phyloP scores from a whole-genome alignment of 2,113 vertebrate genomes.

The Sturnus vulgaris region DNA sequence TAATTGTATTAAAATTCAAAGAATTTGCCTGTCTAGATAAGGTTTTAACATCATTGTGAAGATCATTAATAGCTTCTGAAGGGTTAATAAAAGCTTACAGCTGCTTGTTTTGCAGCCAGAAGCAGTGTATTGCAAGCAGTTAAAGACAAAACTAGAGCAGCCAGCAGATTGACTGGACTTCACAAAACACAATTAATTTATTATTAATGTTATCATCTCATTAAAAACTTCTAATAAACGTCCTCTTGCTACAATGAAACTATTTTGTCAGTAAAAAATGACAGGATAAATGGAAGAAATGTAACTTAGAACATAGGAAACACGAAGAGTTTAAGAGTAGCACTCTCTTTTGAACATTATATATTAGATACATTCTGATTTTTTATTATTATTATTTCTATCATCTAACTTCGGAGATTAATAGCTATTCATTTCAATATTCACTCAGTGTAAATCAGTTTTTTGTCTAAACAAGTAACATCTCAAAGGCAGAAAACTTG shows the following conservation, averaged over 20 bases:
- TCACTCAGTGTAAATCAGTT: accelerated
- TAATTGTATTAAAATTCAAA: not conserved
- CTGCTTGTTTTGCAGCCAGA: not conserved
- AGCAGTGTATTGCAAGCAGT: not conserved
- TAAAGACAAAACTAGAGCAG: not conserved
- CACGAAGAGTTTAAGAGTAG: not conserved
- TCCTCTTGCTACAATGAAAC: not conserved
- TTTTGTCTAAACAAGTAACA: not conserved
- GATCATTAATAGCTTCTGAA: not conserved
- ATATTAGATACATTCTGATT: not conserved
- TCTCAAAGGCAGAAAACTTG: not conserved
- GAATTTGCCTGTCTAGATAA: not conserved
- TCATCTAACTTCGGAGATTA: not conserved
- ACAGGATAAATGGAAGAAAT: not conserved
- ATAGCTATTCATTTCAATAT: not conserved
- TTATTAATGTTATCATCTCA: not conserved
- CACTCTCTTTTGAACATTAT: not conserved
- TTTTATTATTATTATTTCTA: not conserved
- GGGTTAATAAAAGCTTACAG: not conserved
- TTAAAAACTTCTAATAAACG: not conserved
- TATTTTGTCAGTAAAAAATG: not conserved
- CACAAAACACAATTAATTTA: not conserved
- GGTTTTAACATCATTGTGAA: not conserved
- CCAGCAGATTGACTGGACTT: not conserved
- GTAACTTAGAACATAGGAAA: not conserved